Base-by-base conservation (phyloP, 2,797 vertebrate species). In the Phrynocephalus guinanensis region DNA sequence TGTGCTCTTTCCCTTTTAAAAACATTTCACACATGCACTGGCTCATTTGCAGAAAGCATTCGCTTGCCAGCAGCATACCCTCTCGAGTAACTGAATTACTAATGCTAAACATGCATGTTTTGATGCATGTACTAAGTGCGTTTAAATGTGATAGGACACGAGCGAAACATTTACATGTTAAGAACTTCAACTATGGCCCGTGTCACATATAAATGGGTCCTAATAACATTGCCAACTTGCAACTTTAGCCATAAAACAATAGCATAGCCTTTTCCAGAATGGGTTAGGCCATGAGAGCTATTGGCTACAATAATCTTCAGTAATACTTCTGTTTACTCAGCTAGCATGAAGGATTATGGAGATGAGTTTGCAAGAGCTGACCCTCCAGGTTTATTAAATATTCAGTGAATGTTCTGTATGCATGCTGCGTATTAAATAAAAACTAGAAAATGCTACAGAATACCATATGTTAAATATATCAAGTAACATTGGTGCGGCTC, bases 361-460 rank as follows among this genome's bases (percentile, higher is more conserved):
- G 93, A 91, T 90, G 87, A 94, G 90, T 73, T 93, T 91, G 93
- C 86, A 91, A 93, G 91, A 94, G 87, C 84, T 94, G 92, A 95
- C 92, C 96, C 95, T 94, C 95, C 90, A 96, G 94, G 95, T 96
- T 96, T 96, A 96, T 95, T 96, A 96, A 96, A 95, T 95, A 97
- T 96, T 96, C 93, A 95, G 77, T 85, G 87, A 89, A 90, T 90
- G 93, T 87, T 86, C 90, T 87, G 87, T 50, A 95, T 92, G 93
- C 94, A 95, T 86, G 89, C 92, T 92, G 95, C 86, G 95, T 95
- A 97, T 95, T 96, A 97, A 97, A 94, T 86, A 94, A 91, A 95
- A 92, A 87, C 2, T 85, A 88, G 91, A 94, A 96, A 95, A 93
- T 91, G 90, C 82, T 93, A 82, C 83, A 85, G 77, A 94, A 66